Base-by-base conservation (phyloP, 2,113 vertebrate genomes). In the Cyphomyrus discorhynchus region DNA sequence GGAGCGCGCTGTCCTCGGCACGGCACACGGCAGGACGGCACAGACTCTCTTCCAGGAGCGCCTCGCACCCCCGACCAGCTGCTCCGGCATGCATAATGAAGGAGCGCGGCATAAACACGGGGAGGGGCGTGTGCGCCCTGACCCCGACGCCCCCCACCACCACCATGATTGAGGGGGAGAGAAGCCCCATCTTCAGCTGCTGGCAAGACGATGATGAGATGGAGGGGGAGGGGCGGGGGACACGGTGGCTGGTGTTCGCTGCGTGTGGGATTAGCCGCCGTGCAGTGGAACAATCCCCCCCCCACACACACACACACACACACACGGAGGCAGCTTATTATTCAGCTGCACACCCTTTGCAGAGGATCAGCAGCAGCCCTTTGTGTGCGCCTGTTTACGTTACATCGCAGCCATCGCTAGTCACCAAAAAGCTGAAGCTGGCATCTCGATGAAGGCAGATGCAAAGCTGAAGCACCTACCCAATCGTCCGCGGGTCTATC, bases 51-150 rank as follows among this genome's bases (percentile, higher is more conserved):
- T 93, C 92, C 92, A 92, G 93, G 93, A 94, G 91, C 39, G 86
- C 91, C 91, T 92, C 93, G 90, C 91, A 92, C 93, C 91, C 90
- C 93, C 90, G 90, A 88, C 92, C 93, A 93, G 93, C 93, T 93
- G 93, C 94, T 90, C 93, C 92, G 93, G 93, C 93, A 95, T 94
- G 93, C 94, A 95, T 95, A 95, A 95, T 95, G 94, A 95, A 94
- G 92, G 93, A 93, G 93, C 92, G 89, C 91, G 92, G 94, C 90
- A 93, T 94, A 94, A 94, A 95, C 92, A 91, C 91, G 90, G 90
- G 87, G 92, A 92, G 91, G 92, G 82, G 93, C 52, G 1, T 8
- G 47, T 6, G 39, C 42, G 31, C 70, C 92, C 90, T 93, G 88
- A 80, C 50, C 27, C 49, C 13, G 7, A 83, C 42, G 6, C 35